A percentile compares a stretch with the other conserved stretches of the same genome.
phyloP scores from a whole-genome alignment of 2,797 vertebrate species.

The Channallabes apus region DNA sequence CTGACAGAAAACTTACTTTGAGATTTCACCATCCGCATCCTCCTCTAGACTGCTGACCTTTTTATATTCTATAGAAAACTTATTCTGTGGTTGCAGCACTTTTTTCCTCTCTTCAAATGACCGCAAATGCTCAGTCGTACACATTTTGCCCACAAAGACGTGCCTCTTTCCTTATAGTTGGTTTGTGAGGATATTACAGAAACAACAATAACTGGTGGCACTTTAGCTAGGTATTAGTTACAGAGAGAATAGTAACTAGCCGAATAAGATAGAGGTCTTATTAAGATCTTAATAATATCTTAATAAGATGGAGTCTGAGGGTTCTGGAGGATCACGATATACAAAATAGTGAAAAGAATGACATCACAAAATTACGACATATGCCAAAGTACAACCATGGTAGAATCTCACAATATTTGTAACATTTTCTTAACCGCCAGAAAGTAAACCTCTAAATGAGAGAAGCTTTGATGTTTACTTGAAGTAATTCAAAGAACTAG shows the following conservation, averaged over 20 bases:
- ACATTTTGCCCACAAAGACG: constrained; percentile 47
- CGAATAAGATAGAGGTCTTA: too few relatives aligned
- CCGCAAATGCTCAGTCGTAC: background rate
- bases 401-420: background rate
- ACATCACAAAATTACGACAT: background rate
- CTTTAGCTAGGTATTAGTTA: background rate
- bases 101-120: constrained; percentile 10
- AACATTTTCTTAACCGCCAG: background rate
- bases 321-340: background rate
- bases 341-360: background rate
- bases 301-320: background rate
- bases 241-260: background rate
- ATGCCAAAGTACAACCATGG: background rate
- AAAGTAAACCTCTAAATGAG: background rate
- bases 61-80: constrained; percentile 36
- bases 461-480: background rate
- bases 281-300: too few relatives aligned
- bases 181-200: constrained; percentile 36
- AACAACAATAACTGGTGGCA: constrained; percentile 16
- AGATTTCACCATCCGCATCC: constrained; percentile 34
- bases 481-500: background rate
- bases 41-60: constrained; percentile 55
- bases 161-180: constrained; percentile 30
- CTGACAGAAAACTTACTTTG: constrained; percentile 52
- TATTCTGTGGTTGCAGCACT: constrained; percentile 55